A percentile compares a stretch with the other conserved stretches of the same genome.
Evolutionary conservation across 2,113 vertebrate species (phyloP).

Genomic region (Peromyscus leucopus): DNA sequence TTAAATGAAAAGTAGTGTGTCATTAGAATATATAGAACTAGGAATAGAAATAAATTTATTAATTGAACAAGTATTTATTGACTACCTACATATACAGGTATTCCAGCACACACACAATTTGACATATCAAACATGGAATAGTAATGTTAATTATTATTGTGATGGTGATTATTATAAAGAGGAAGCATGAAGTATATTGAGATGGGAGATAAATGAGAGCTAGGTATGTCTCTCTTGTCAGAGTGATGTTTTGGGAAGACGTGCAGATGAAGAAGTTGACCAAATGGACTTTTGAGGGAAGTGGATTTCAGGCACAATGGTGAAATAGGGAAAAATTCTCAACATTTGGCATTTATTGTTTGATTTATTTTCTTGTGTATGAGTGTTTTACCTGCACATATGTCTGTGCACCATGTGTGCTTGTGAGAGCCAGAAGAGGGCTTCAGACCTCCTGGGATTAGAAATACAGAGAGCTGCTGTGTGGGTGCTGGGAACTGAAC

Average conservation of each 20-base stretch:
- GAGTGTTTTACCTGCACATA: not conserved
- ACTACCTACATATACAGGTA: not conserved
- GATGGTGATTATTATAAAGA: not conserved
- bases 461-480: not conserved
- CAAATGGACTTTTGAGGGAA: not conserved
- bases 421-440: not conserved
- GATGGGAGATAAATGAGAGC: not conserved
- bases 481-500: not conserved
- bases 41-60: conserved; percentile 22
- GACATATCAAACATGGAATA: not conserved
- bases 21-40: not conserved
- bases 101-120: not conserved
- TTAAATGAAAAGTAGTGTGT: not conserved
- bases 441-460: not conserved
- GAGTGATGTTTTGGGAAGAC: not conserved
- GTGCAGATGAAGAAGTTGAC: not conserved
- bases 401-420: not conserved
- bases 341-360: not conserved
- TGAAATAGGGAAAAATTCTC: not conserved
- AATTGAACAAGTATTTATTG: not conserved
- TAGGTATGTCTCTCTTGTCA: not conserved
- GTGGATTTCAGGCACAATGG: not conserved
- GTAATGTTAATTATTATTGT: not conserved
- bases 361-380: not conserved
- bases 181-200: conserved; percentile 7